Conservation (phyloP, 2,888 invertebrate species). For the Megalurothrips usitatus region DNA sequence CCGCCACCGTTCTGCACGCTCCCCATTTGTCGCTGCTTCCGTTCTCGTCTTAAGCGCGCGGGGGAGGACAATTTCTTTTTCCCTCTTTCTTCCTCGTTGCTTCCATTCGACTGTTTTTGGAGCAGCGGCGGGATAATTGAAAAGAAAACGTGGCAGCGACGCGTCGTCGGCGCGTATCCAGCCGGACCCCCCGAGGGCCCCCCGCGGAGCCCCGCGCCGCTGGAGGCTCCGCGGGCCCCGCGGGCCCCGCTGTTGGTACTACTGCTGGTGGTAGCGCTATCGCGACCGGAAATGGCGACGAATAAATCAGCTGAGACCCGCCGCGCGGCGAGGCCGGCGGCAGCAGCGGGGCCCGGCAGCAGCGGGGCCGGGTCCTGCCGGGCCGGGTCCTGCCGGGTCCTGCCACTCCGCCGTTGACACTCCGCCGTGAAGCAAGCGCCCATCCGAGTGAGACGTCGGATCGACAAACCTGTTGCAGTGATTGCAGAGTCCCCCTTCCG, state of each 20-base stretch:
- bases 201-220: too few species aligned
- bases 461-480: not conserved
- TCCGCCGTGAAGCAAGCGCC: constrained; percentile 27
- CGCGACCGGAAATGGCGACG: constrained; percentile 33
- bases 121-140: too few species aligned
- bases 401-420: constrained; percentile 34
- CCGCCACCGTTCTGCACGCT: constrained; percentile 35
- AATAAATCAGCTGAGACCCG: constrained; percentile 24
- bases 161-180: too few species aligned
- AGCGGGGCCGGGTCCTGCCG: constrained; percentile 27
- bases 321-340: not conserved
- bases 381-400: constrained; percentile 32
- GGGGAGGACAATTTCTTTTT: not conserved
- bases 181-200: too few species aligned
- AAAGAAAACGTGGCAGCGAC: too few species aligned
- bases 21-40: constrained; percentile 33
- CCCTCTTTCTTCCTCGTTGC: too few species aligned
- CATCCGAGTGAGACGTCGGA: not conserved
- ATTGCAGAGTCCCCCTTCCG: not conserved
- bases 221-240: too few species aligned
- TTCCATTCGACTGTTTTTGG: too few species aligned
- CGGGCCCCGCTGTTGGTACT: not conserved
- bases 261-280: constrained; percentile 25
- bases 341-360: not conserved
- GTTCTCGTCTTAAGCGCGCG: constrained; percentile 32